These are phyloP conservation scores for Penaeus monodon DNA, from an alignment of 2,888 invertebrate genomes.

Conservation along the genomic window DNA sequence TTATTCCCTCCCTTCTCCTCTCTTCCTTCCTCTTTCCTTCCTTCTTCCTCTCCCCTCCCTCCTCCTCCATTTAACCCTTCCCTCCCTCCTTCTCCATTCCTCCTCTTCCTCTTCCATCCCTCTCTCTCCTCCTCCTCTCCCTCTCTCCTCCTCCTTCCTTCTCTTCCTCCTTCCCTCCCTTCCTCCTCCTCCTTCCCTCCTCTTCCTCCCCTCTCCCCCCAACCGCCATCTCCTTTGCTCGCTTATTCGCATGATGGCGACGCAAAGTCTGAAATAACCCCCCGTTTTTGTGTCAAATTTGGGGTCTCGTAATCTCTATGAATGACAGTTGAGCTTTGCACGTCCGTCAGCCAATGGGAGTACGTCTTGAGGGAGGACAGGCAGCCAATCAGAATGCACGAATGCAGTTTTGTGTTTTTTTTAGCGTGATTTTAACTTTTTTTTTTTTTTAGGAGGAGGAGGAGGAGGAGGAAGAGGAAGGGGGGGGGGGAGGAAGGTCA, in stretches of 20 bases:
- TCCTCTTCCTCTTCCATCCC: no score
- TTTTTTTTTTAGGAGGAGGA: background rate
- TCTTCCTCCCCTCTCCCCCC: no score
- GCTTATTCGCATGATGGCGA: background rate
- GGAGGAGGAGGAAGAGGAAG: background rate
- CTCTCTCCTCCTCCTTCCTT: background rate
- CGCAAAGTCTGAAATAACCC: background rate
- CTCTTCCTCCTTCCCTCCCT: background rate
- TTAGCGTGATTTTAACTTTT: background rate
- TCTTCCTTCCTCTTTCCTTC: background rate
- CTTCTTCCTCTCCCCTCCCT: background rate
- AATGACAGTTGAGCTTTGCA: background rate
- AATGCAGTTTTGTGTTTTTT: background rate
- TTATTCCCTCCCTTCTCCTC: no score
- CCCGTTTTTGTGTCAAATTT: constrained; percentile 3
- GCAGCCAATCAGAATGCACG: constrained; percentile 11
- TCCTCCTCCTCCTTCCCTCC: background rate
- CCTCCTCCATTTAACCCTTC: background rate
- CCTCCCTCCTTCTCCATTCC: background rate
- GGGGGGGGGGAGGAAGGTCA: background rate
- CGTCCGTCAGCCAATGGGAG: constrained; percentile 8
- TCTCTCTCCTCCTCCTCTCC: background rate
- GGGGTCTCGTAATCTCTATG: constrained; percentile 26
- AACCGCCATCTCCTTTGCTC: no score
- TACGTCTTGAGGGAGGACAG: background rate